Percentiles rank a stretch among this genome's conserved stretches.
phyloP scores from a whole-genome alignment of 1,140 invertebrate species.

The Papilio aristodemus region DNA sequence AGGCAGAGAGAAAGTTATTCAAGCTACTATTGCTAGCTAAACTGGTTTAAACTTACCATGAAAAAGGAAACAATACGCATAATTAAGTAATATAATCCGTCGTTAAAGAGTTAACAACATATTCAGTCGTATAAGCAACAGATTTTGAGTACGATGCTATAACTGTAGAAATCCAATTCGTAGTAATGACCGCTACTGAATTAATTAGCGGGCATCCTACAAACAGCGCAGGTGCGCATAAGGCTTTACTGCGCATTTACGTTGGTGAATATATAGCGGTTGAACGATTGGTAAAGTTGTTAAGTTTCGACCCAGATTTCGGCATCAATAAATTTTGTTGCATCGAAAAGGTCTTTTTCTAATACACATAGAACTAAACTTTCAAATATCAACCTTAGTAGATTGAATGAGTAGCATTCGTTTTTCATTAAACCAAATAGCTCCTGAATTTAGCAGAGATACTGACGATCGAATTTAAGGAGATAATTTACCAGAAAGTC shows the following conservation, averaged over 20 bases:
- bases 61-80: slow-evolving; percentile 30
- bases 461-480: neutral
- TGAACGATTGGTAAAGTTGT: slow-evolving; percentile 55
- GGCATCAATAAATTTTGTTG: slow-evolving; percentile 34
- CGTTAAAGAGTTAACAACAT: slow-evolving; percentile 44
- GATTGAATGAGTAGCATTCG: too few relatives aligned
- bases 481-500: neutral
- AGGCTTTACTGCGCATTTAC: slow-evolving; percentile 70
- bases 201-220: slow-evolving; percentile 68
- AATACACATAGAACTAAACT: too few relatives aligned
- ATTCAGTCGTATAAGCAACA: slow-evolving; percentile 46
- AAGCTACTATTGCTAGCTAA: neutral
- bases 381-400: too few relatives aligned
- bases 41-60: neutral
- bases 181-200: slow-evolving; percentile 64
- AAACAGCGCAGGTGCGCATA: slow-evolving; percentile 65
- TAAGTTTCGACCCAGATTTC: slow-evolving; percentile 42
- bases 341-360: neutral
- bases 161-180: slow-evolving; percentile 61
- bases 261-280: slow-evolving; percentile 55
- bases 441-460: too few relatives aligned
- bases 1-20: too few relatives aligned
- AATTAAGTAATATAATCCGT: slow-evolving; percentile 37
- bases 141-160: slow-evolving; percentile 51
- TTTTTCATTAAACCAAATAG: too few relatives aligned